A percentile compares a stretch with the other conserved stretches of the same genome.
These are phyloP conservation scores for Nymphalis io DNA, from an alignment of 1,140 invertebrate species.

Conservation along the genomic window DNA sequence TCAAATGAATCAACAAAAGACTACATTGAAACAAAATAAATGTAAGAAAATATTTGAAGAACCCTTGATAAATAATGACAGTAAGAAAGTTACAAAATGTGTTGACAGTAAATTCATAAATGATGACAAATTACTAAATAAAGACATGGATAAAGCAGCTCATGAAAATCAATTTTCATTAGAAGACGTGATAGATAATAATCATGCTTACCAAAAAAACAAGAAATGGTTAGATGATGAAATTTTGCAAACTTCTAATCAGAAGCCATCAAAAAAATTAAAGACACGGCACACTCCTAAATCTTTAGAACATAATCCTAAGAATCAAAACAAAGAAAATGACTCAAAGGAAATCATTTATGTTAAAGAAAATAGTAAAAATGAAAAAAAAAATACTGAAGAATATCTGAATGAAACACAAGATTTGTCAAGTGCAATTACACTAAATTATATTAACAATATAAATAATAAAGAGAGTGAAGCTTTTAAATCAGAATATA, in stretches of 20 bases:
- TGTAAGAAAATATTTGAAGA: constrained; percentile 73
- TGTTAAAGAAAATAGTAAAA: constrained; percentile 11
- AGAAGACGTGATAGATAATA: no score
- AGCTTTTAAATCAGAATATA: constrained; percentile 10
- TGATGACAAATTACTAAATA: constrained; percentile 42
- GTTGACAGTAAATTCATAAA: constrained; percentile 55
- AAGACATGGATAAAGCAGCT: constrained; percentile 39
- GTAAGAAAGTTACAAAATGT: constrained; percentile 61
- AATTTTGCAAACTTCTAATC: no score
- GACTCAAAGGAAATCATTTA: constrained; percentile 34
- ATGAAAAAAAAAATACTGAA: constrained; percentile 14
- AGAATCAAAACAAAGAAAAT: constrained; percentile 15
- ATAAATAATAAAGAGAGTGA: constrained; percentile 21
- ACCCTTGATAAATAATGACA: constrained; percentile 59
- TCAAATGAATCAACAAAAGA: constrained; percentile 55
- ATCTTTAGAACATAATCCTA: constrained; percentile 33
- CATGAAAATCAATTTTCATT: no score
- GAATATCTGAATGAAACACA: constrained; percentile 12
- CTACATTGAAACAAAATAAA: constrained; percentile 52
- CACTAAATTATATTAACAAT: constrained; percentile 50
- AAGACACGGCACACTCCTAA: constrained; percentile 6
- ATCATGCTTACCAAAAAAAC: no score
- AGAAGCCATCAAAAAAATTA: constrained; percentile 47
- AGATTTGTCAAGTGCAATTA: constrained; percentile 45
- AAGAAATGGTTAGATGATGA: no score